phyloP scores from a whole-genome alignment of 2,797 vertebrate genomes.

The Vireo griseus region DNA sequence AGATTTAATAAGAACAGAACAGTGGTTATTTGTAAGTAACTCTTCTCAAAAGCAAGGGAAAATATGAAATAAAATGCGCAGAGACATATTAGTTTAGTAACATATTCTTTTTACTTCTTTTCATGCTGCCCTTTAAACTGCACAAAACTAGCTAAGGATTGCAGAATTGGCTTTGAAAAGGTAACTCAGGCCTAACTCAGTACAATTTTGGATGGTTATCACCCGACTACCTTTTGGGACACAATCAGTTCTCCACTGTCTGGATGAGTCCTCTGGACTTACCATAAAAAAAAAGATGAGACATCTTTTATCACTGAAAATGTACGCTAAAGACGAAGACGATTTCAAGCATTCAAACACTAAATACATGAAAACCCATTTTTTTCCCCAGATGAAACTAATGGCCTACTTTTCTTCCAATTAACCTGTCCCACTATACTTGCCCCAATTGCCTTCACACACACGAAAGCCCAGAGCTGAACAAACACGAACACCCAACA shows the following conservation, averaged over 20 bases:
- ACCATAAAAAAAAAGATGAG: background rate
- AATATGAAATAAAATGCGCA: background rate
- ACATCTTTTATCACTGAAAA: background rate
- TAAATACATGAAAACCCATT: background rate
- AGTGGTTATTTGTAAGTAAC: background rate
- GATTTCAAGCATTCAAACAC: background rate
- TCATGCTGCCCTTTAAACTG: background rate
- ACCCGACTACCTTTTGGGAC: background rate
- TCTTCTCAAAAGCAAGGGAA: background rate
- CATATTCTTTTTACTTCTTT: background rate
- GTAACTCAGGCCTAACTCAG: background rate
- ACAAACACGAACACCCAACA: background rate
- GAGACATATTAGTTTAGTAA: background rate
- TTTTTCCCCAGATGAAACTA: background rate
- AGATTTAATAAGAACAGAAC: background rate
- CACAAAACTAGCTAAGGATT: background rate
- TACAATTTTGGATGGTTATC: background rate
- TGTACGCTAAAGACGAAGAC: background rate
- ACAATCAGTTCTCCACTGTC: background rate
- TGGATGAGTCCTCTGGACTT: background rate
- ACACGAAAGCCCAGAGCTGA: constrained; percentile 3
- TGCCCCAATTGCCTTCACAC: background rate
- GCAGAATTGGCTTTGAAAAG: background rate
- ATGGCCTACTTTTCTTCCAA: constrained; percentile 16
- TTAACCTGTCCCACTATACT: constrained; percentile 10